A percentile compares a stretch with the other conserved stretches of the same genome.
These are phyloP conservation scores for Oreochromis aureus DNA, from an alignment of 2,113 vertebrate species.

Conservation along the genomic window DNA sequence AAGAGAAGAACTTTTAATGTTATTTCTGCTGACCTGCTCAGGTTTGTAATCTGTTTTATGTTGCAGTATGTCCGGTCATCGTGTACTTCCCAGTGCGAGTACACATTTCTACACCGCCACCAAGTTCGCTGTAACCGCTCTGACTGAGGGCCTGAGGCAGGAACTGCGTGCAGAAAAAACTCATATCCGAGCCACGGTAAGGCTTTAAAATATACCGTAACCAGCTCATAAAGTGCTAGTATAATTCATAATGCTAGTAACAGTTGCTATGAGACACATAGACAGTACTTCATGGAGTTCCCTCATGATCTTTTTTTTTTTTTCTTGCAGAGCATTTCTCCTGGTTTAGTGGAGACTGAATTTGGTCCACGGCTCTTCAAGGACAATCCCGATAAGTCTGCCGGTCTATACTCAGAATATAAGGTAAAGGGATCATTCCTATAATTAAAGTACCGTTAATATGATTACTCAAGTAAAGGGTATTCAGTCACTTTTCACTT, in stretches of 20 bases:
- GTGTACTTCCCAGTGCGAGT: not conserved
- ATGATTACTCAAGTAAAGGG: not conserved
- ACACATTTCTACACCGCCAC: not conserved
- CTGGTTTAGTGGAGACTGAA: slow-evolving; percentile 40
- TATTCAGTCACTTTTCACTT: not conserved
- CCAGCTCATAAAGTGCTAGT: not conserved
- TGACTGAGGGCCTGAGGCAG: slow-evolving; percentile 65
- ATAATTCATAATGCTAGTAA: not conserved
- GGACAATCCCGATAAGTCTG: not conserved
- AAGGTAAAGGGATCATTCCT: slow-evolving; percentile 2
- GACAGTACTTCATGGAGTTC: not conserved
- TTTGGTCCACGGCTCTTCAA: not conserved
- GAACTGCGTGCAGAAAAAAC: not conserved
- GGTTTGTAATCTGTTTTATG: not conserved
- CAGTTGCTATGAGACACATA: not conserved
- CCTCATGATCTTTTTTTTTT: not conserved
- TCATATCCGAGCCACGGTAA: not conserved
- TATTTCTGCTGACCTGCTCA: not conserved
- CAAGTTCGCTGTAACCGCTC: not conserved
- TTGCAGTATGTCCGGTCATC: not conserved
- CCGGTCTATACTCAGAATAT: not conserved
- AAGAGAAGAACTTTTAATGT: not conserved
- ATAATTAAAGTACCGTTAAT: not conserved
- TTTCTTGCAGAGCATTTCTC: not conserved
- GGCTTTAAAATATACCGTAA: not conserved